Percentiles rank a stretch among this genome's conserved stretches.
phyloP scores from a whole-genome alignment of 2,888 invertebrate species.

The Drosophila silvestris region DNA sequence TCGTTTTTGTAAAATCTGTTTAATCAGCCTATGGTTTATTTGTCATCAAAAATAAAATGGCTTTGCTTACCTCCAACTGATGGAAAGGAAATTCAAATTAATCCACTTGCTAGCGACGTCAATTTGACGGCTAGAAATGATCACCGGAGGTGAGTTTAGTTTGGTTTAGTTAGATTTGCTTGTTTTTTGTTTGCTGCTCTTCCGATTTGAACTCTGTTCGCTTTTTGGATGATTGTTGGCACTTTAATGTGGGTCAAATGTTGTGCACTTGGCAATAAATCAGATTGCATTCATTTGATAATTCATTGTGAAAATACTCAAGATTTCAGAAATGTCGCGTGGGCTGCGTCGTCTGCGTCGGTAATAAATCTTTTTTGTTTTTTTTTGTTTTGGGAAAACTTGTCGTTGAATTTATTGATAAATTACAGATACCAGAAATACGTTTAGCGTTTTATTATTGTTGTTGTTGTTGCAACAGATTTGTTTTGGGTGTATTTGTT shows the following conservation, averaged over 20 bases:
- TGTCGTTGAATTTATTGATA: constrained; percentile 44
- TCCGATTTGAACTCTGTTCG: constrained; percentile 17
- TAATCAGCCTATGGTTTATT: not conserved
- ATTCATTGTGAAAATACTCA: constrained; percentile 37
- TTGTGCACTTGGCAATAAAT: constrained; percentile 76
- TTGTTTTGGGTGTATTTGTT: constrained; percentile 5
- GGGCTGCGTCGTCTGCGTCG: constrained; percentile 66
- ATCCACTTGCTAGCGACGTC: constrained; percentile 69
- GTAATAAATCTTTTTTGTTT: constrained; percentile 56
- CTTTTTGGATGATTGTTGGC: constrained; percentile 16
- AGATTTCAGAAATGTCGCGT: constrained; percentile 60
- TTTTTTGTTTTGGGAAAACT: constrained; percentile 30
- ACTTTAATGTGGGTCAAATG: constrained; percentile 65
- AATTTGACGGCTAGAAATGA: constrained; percentile 49
- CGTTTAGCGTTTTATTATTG: constrained; percentile 34
- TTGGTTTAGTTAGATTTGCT: constrained; percentile 1
- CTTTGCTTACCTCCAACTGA: constrained; percentile 67
- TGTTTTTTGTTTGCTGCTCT: constrained; percentile 1
- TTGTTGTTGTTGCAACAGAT: constrained; percentile 45
- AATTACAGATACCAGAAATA: constrained; percentile 29
- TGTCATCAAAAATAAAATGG: constrained; percentile 1
- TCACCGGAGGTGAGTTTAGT: constrained; percentile 7
- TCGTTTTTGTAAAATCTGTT: not conserved
- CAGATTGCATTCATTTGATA: constrained; percentile 63
- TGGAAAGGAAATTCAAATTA: constrained; percentile 67